Evolutionary conservation across 2,888 invertebrate genomes (phyloP), one percentile per base, ranked within the genome.

Genomic region (Cheilosia soror): DNA sequence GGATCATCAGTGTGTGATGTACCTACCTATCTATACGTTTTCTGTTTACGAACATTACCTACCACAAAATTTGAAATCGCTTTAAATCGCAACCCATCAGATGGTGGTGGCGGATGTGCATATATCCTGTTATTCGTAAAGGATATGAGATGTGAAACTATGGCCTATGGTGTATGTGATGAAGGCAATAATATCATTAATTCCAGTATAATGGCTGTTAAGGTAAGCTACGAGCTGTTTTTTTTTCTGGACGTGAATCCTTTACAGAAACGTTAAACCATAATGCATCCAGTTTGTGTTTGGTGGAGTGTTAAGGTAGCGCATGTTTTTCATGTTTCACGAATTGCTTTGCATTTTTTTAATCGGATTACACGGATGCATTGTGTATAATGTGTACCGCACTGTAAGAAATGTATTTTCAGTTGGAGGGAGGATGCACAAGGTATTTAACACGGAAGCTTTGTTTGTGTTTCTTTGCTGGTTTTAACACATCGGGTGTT

Each of bases 121-220:
- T 42, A 37, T 42, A 29, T 62, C 20, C 51, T 5, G 15, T 31
- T 37, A 33, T 60, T 31, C 20, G 37, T n/a, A 49, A 15, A 29
- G 42, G 51, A 51, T 51, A 29, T 9, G 20, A 40, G 37, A 63
- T 31, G 53, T 27, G 40, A 51, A 53, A 63, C 27, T 31, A 37
- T 37, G 11, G 37, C 37, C 37, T 62, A 3, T 20, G 2, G 29
- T 53, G 2, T 53, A 47, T 44, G 27, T 27, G 55, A 55, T 53
- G 53, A 55, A 55, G 69, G 44, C 55, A 77, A 69, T 69, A 62
- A 77, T 62, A 49, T 11, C 20, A 69, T 77, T 77, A 77, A 69
- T 68, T 68, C 53, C 68, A 29, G 44, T 49, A 58, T 65, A 65
- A 65, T 58, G 55, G 49, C 49, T 20, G 57, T 29, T 4, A 47